Conservation (phyloP, 2,888 invertebrate genomes). For the Cheilosia urbana region DNA sequence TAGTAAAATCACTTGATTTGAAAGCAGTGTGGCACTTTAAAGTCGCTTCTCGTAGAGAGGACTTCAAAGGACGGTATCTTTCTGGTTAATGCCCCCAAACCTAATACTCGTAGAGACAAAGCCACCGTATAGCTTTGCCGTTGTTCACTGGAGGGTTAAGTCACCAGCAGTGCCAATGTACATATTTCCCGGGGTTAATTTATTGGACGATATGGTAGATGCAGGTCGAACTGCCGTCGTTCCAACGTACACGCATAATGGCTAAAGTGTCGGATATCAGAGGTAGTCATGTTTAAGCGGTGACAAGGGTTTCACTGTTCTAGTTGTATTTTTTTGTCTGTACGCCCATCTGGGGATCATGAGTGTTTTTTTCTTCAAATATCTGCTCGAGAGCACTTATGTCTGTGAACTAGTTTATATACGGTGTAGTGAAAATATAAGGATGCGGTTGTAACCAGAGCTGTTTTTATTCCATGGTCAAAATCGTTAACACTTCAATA, state of each 20-base stretch:
- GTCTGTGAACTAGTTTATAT: conserved; percentile 36
- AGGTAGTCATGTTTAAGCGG: conserved; percentile 12
- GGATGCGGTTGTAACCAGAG: conserved; percentile 25
- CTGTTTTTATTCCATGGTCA: neutral
- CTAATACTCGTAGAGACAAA: conserved; percentile 35
- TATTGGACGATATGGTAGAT: conserved; percentile 45
- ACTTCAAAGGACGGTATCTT: conserved; percentile 53
- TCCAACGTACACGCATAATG: conserved; percentile 19
- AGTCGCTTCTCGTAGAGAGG: conserved; percentile 32
- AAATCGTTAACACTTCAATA: conserved; percentile 33
- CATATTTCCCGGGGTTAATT: conserved; percentile 47
- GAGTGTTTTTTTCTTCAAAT: neutral
- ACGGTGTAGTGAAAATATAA: conserved; percentile 26
- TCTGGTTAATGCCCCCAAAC: conserved; percentile 50
- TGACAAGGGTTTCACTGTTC: conserved; percentile 14
- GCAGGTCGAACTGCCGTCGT: conserved; percentile 18
- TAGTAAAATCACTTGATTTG: conserved; percentile 70
- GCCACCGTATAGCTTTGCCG: conserved; percentile 48
- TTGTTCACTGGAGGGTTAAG: conserved; percentile 62
- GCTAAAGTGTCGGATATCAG: conserved; percentile 6
- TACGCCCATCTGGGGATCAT: neutral
- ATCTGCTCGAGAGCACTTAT: conserved; percentile 7
- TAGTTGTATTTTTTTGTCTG: conserved; percentile 7
- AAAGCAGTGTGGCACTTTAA: conserved; percentile 53
- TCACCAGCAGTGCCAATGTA: conserved; percentile 40